Evolutionary conservation across 2,113 vertebrate genomes (phyloP).

Genomic region (Tragulus kanchil): DNA sequence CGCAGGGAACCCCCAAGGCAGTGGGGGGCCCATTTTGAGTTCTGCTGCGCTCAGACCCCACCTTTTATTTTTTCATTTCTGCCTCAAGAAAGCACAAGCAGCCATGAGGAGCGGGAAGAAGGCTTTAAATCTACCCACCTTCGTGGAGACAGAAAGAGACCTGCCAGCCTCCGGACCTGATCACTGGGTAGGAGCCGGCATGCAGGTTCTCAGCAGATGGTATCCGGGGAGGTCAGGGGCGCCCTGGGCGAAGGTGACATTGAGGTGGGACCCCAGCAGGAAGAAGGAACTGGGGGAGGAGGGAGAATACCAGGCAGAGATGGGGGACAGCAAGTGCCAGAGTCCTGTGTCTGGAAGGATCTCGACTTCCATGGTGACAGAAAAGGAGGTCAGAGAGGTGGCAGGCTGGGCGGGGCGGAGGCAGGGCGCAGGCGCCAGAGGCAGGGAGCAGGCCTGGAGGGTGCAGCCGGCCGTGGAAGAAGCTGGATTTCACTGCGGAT

Average conservation of each 20-base stretch:
- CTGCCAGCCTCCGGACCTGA: background rate
- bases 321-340: background rate
- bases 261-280: background rate
- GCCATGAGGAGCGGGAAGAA: background rate
- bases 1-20: accelerated
- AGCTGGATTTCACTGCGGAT: background rate
- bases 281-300: background rate
- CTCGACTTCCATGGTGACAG: background rate
- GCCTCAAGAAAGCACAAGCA: background rate
- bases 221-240: background rate
- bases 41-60: background rate
- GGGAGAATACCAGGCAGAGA: background rate
- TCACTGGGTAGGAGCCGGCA: background rate
- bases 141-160: background rate
- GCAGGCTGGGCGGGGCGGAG: background rate
- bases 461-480: accelerated
- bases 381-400: background rate
- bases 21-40: accelerated
- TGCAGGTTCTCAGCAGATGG: background rate
- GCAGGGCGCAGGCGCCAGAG: background rate
- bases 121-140: accelerated
- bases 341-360: background rate
- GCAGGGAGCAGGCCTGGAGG: accelerated
- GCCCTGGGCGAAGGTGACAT: background rate
- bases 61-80: background rate